Evolutionary conservation across 2,797 vertebrate genomes (phyloP).

Genomic region (Distichodus sexfasciatus): DNA sequence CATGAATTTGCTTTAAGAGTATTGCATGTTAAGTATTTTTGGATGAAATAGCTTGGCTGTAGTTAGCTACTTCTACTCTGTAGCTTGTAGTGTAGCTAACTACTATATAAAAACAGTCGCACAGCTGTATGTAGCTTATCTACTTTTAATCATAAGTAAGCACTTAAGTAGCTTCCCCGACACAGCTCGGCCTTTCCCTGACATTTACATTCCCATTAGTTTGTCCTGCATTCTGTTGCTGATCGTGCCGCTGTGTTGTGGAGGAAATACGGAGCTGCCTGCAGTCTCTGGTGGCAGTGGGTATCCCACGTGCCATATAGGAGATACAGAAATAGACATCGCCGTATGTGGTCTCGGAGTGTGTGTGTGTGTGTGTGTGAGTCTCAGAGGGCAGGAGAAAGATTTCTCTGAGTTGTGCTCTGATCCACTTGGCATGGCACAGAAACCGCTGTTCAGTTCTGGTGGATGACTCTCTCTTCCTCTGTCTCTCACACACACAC

Average conservation of each 20-base stretch:
- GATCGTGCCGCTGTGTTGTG: slow-evolving; percentile 35
- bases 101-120: no score
- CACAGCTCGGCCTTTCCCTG: slow-evolving; percentile 1
- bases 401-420: slow-evolving; percentile 14
- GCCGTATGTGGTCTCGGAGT: slow-evolving; percentile 35
- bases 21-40: no score
- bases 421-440: slow-evolving; percentile 39
- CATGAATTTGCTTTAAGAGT: no score
- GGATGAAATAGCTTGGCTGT: no score
- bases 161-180: no score
- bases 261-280: slow-evolving; percentile 24
- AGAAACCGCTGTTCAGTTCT: slow-evolving; percentile 24
- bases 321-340: slow-evolving; percentile 42
- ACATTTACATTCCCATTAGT: slow-evolving; percentile 30
- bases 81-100: no score
- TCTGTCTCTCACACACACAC: slow-evolving; percentile 2
- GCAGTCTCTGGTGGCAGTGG: slow-evolving; percentile 45
- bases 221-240: slow-evolving; percentile 22
- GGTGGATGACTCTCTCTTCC: slow-evolving; percentile 7
- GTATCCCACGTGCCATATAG: slow-evolving; percentile 33
- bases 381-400: slow-evolving; percentile 24
- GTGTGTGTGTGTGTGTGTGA: slow-evolving; percentile 28
- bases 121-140: no score
- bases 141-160: no score
- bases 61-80: no score